Evolutionary conservation across 1,140 invertebrate species (phyloP), one percentile per base, ranked within the genome.

Genomic region (Heliconius melpomene): DNA sequence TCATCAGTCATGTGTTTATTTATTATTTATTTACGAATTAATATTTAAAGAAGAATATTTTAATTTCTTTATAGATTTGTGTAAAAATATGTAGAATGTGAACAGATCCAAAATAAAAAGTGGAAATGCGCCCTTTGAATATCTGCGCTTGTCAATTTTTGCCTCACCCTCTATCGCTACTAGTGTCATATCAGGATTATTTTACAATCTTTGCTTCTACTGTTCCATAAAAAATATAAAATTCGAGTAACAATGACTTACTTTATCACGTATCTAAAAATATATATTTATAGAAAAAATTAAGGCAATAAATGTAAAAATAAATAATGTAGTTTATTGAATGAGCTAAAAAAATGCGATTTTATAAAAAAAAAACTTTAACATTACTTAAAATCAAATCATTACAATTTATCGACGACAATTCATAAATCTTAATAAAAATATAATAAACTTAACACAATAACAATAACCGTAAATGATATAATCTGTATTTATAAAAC

Each of bases 401-500:
- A 57, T 57, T 23, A 9, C 20, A 9, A 20, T 18, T 52, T 52
- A 52, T 18, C 16, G 18, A 20, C 50, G 50, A 18, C 0, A 52
- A 2, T 7, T 9, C 7, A 8, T 57, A 57, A 57, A 23, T 57
- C 7, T n/a, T 66, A 66, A 66, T 66, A 66, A 26, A 66, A 0
- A 13, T 66, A 1, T 13, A 9, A 66, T 66, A 66, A 26, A 66
- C 23, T 7, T 6, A 26, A 11, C 5, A 23, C 77, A 84, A 74
- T 84, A 87, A 89, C 79, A 89, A 88, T 87, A 87, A 88, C 78
- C 81, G 84, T 89, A 83, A 66, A 88, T 82, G 82, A 77, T 89
- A 89, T 91, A 88, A 91, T 46, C 40, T 46, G 13, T 93, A 89
- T 91, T 91, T 93, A 94, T 90, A 80, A n/a, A 90, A 87, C 86